A percentile compares a stretch with the other conserved stretches of the same genome.
phyloP scores from a whole-genome alignment of 2,113 vertebrate genomes.

The Lonchura striata region DNA sequence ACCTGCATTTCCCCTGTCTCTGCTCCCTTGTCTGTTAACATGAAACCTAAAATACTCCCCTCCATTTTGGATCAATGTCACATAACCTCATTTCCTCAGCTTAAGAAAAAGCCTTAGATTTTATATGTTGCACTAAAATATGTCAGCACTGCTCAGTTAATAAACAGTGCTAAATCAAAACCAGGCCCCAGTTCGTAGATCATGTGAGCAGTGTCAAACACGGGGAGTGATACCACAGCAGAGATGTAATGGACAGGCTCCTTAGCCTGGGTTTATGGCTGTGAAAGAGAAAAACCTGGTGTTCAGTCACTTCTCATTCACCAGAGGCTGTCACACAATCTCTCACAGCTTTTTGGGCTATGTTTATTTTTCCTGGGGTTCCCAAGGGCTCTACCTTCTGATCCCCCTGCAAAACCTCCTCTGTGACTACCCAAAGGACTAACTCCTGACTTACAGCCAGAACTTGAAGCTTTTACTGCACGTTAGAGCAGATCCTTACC shows the following conservation, averaged over 20 bases:
- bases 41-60: constrained; percentile 58
- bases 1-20: constrained; percentile 23
- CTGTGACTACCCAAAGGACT: constrained; percentile 3
- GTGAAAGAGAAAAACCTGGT: constrained; percentile 65
- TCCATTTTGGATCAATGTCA: constrained; percentile 71
- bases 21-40: constrained; percentile 17
- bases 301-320: constrained; percentile 55
- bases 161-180: constrained; percentile 69
- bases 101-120: constrained; percentile 70
- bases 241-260: constrained; percentile 41
- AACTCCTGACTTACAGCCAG: neutral
- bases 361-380: constrained; percentile 42
- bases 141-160: constrained; percentile 62
- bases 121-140: constrained; percentile 72
- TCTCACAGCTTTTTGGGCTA: constrained; percentile 28
- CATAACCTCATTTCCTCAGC: constrained; percentile 75
- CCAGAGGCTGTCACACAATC: constrained; percentile 41
- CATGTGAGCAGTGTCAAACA: constrained; percentile 47
- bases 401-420: constrained; percentile 11
- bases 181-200: constrained; percentile 59
- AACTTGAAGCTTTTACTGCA: constrained; percentile 17
- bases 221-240: neutral
- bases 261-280: constrained; percentile 31
- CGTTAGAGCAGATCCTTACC: neutral
- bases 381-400: constrained; percentile 13